Conservation (phyloP, 2,888 invertebrate genomes). For the Monopis laevigella region DNA sequence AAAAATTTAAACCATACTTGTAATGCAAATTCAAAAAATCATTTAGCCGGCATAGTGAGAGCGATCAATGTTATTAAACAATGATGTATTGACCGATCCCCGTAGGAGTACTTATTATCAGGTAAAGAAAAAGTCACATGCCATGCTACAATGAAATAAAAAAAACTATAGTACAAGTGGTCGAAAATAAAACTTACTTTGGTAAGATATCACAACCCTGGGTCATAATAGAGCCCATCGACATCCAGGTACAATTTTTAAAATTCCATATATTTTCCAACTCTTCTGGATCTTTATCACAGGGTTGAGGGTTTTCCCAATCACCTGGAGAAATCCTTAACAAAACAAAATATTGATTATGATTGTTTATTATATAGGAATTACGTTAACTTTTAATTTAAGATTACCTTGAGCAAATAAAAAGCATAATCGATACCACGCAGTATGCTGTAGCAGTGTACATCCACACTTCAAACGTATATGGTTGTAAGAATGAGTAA, state of each 20-base stretch:
- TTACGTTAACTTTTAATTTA: background rate
- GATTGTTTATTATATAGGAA: background rate
- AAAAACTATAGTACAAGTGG: too few species aligned
- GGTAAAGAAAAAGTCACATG: too few species aligned
- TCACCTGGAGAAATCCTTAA: conserved; percentile 87
- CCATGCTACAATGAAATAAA: too few species aligned
- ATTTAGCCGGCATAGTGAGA: too few species aligned
- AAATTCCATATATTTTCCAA: conserved; percentile 90
- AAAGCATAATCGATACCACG: conserved; percentile 82
- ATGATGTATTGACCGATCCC: too few species aligned
- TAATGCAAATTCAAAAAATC: too few species aligned
- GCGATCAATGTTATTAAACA: too few species aligned
- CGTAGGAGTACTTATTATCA: too few species aligned
- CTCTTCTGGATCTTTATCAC: conserved; percentile 84
- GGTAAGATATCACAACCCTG: conserved; percentile 94
- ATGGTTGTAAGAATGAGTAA: conserved; percentile 89
- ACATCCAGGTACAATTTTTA: conserved; percentile 92
- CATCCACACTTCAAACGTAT: conserved; percentile 86
- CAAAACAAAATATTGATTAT: conserved; percentile 15
- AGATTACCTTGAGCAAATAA: conserved; percentile 77
- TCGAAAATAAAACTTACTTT: conserved; percentile 72
- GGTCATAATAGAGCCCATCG: conserved; percentile 90
- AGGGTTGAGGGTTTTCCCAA: conserved; percentile 94
- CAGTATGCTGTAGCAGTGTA: conserved; percentile 88
- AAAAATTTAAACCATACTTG: too few species aligned